Conservation (phyloP, 30 jellyfish, hydroid and myxozoan species). For the Nemopilema nomurai region DNA sequence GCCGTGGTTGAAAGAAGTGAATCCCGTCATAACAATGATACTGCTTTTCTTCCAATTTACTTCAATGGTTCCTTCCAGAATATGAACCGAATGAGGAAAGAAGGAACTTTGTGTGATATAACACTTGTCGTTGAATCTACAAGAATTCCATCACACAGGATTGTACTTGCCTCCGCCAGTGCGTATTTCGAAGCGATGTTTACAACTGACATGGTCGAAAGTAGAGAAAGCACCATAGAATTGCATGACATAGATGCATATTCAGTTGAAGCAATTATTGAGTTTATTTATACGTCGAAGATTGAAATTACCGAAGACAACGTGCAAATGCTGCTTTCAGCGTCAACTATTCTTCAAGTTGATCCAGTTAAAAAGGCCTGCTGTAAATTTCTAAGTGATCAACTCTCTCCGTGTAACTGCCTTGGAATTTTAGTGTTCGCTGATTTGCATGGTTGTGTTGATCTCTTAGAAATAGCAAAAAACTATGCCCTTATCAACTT, state of each 20-base stretch:
- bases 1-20: not conserved
- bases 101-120: constrained; percentile 71
- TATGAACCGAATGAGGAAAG: constrained; percentile 55
- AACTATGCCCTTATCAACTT: constrained; percentile 61
- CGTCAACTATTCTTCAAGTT: constrained; percentile 73
- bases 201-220: constrained; percentile 75
- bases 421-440: constrained; percentile 85
- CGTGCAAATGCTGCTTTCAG: constrained; percentile 81
- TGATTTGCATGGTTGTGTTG: constrained; percentile 76
- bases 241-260: constrained; percentile 77
- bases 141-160: constrained; percentile 80
- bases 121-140: constrained; percentile 48
- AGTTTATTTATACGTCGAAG: constrained; percentile 77
- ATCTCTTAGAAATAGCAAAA: constrained; percentile 39
- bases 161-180: constrained; percentile 82
- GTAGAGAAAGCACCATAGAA: constrained; percentile 61
- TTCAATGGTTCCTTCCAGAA: constrained; percentile 58
- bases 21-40: not conserved
- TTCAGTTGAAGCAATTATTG: constrained; percentile 63
- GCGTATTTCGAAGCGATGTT: constrained; percentile 92
- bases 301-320: constrained; percentile 74
- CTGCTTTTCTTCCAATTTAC: constrained; percentile 13
- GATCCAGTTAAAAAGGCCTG: constrained; percentile 77
- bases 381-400: constrained; percentile 71
- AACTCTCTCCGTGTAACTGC: constrained; percentile 80